phyloP scores from a whole-genome alignment of 1,140 invertebrate genomes.

The Drosophila nigrodunni region DNA sequence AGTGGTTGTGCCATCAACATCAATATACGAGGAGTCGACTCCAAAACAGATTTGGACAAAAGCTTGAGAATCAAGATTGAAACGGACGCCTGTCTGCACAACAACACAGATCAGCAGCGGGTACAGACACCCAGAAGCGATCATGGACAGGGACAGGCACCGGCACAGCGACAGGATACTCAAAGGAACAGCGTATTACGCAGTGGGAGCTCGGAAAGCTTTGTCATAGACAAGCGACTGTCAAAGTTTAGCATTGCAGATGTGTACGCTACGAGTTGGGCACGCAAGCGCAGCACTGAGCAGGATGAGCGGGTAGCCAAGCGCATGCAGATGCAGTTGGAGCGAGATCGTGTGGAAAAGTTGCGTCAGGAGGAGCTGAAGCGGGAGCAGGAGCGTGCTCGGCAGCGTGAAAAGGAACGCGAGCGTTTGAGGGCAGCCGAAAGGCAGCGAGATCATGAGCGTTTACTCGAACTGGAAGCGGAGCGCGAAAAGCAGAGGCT shows the following conservation, averaged over 20 bases:
- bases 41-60: slow-evolving; percentile 38
- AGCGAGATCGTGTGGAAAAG: slow-evolving; percentile 10
- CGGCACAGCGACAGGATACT: background rate
- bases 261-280: background rate
- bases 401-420: slow-evolving; percentile 41
- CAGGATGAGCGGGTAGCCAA: slow-evolving; percentile 6
- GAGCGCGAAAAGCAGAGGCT: slow-evolving; percentile 40
- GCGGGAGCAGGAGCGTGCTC: slow-evolving; percentile 17
- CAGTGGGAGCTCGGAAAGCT: slow-evolving; percentile 11
- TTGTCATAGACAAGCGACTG: slow-evolving; percentile 65
- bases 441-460: slow-evolving; percentile 42
- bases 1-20: slow-evolving; percentile 73
- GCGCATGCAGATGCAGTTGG: slow-evolving; percentile 19
- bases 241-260: slow-evolving; percentile 59
- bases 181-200: background rate
- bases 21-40: slow-evolving; percentile 56
- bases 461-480: slow-evolving; percentile 35
- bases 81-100: slow-evolving; percentile 47
- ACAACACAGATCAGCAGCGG: slow-evolving; percentile 44
- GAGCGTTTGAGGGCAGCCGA: slow-evolving; percentile 38
- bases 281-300: background rate
- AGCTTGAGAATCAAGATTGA: slow-evolving; percentile 65
- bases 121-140: background rate
- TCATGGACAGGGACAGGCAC: background rate
- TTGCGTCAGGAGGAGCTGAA: slow-evolving; percentile 26